Base-by-base conservation (phyloP, 2,113 vertebrate genomes). In the Fregetta grallaria region DNA sequence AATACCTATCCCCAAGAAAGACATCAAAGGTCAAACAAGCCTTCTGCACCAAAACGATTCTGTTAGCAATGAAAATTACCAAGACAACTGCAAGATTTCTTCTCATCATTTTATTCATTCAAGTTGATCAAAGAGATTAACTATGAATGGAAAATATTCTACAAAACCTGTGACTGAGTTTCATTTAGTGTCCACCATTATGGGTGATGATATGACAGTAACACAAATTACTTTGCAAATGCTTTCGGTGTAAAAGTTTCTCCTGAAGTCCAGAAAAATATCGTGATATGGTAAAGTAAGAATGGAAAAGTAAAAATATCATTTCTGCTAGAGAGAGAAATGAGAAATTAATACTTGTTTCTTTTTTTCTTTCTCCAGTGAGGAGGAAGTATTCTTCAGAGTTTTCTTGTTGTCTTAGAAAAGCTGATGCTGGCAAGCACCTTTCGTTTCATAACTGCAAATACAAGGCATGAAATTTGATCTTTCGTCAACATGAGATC, bases 391-490 rank as follows among this genome's bases (percentile, higher is more conserved):
- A 10, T 61, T 49, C 36, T 45, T 67, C 66, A 49, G 36, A 80
- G 21, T 90, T 84, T 88, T 78, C 49, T 89, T 71, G 10, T 52
- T 86, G 76, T 52, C 55, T 86, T 92, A 83, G 55, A 61, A 80
- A 95, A 91, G 62, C 22, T 81, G 53, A 55, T 58, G 65, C 73
- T 95, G 92, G 88, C 88, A 96, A 84, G 58, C 10, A 65, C 42
- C 55, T 86, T 83, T 59, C 4, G 1, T 91, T 94, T 81, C 61
- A 13, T 85, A 86, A 94, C 77, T 71, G n/a, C 49, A 82, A 82
- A 89, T 44, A 45, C 78, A 93, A 90, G 50, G 71, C 66, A 90
- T 42, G 72, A 92, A 92, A 91, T 88, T 21, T 62, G 79, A 91
- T 85, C 84, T 83, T 97, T 85, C 0, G 1, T 80, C 90, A 86